phyloP scores from a whole-genome alignment of 2,888 invertebrate species.

The Cryptocephalus primarius region DNA sequence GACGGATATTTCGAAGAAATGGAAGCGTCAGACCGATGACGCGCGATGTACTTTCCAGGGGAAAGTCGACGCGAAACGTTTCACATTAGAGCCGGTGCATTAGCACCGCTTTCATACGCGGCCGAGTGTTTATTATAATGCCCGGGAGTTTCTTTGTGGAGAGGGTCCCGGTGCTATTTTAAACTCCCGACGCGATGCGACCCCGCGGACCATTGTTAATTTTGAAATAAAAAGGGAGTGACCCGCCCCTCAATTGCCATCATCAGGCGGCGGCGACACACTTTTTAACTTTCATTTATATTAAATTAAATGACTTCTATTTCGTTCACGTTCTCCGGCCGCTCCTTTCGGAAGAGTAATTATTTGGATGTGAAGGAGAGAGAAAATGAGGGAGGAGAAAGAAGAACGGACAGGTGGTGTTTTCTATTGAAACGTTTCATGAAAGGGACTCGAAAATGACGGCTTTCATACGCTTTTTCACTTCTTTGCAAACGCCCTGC shows the following conservation, averaged over 20 bases:
- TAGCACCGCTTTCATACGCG: constrained; percentile 20
- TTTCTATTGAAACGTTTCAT: too few relatives aligned
- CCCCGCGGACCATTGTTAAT: constrained; percentile 3
- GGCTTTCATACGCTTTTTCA: too few relatives aligned
- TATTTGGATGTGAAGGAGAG: too few relatives aligned
- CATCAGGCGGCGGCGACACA: not conserved
- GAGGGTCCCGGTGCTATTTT: constrained; percentile 7
- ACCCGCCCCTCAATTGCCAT: not conserved
- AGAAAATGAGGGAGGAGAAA: too few relatives aligned
- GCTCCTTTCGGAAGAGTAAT: too few relatives aligned
- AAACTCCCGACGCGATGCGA: constrained; percentile 3
- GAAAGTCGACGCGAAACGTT: constrained; percentile 9
- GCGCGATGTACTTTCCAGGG: not conserved
- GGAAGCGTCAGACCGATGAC: not conserved
- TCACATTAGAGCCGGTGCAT: constrained; percentile 20
- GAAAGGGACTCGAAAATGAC: too few relatives aligned
- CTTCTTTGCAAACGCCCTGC: too few relatives aligned
- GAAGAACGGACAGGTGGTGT: too few relatives aligned
- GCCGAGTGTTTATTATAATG: constrained; percentile 20
- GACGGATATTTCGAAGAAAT: too few relatives aligned
- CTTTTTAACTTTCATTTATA: constrained; percentile 4
- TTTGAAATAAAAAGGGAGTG: constrained; percentile 2
- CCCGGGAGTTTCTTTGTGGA: constrained; percentile 12
- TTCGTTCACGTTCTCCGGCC: not conserved
- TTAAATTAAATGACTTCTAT: constrained; percentile 6